Evolutionary conservation across 2,888 invertebrate genomes (phyloP), one percentile per base, ranked within the genome.

Genomic region (Orthonevra nobilis): DNA sequence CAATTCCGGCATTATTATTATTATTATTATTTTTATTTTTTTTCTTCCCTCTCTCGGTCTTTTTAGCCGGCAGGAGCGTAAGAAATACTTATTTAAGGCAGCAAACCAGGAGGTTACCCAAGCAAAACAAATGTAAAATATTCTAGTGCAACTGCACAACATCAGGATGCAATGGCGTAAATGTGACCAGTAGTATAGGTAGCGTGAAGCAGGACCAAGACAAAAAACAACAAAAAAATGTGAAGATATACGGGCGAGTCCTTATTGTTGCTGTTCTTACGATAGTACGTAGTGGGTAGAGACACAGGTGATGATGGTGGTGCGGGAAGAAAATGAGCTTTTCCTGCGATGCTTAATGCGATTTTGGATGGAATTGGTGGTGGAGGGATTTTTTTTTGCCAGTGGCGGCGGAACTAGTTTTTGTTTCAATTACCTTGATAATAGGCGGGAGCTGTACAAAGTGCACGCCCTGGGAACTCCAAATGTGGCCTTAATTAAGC

Each of bases 81-180:
- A 61, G 60, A 68, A 30, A 68, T 74, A 68, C 46, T 52, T 68
- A 74, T 74, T 74, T 68, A 68, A 68, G 66, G 52, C 32, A 74
- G 52, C 52, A 60, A 60, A 68, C 30, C 38, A 30, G 30, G 34
- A 68, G 74, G 68, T 60, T 46, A 68, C 52, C 74, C 32, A 46
- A 46, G 46, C 46, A 68, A 74, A 66, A 66, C 58, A 66, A 66
- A 58, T 66, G 44, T 60, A 52, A 50, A 58, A 60, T 60, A 66
- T 52, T 74, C 50, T 44, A 14, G 20, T 58, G 44, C 32, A 60
- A 52, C 68, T 60, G 60, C 38, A 68, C 44, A 68, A 46, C 44
- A 68, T 73, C 73, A 50, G 50, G 20, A 50, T 73, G 40, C 56
- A 64, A 56, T 48, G 56, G 66, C 23, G 34, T 66, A 66, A 30